Percentiles rank a stretch among this genome's conserved stretches.
Conservation (phyloP, 2,113 vertebrate genomes). For the Eublepharis macularius region DNA sequence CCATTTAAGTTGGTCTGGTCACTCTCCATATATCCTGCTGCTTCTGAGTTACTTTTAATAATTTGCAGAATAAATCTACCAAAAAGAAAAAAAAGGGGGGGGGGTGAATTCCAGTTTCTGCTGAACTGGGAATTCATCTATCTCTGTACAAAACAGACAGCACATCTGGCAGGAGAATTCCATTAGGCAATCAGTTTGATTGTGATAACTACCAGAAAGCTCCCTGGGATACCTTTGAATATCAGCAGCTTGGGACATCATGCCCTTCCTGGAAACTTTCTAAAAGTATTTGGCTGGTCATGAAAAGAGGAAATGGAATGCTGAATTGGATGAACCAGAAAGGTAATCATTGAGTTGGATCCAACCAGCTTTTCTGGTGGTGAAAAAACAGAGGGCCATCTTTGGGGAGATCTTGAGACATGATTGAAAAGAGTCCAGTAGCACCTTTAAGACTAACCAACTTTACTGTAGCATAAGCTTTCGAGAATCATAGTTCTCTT, state of each 20-base stretch:
- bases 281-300: not conserved
- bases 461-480: too few species aligned
- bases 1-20: conserved; percentile 59
- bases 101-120: conserved; percentile 49
- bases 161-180: conserved; percentile 50
- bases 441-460: too few species aligned
- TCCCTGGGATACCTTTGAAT: not conserved
- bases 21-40: conserved; percentile 42
- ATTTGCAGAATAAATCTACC: conserved; percentile 66
- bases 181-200: conserved; percentile 54
- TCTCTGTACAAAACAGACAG: conserved; percentile 51
- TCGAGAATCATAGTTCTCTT: too few species aligned
- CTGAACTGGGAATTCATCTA: conserved; percentile 53
- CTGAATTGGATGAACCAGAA: not conserved
- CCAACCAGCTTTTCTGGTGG: too few species aligned
- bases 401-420: too few species aligned
- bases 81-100: conserved; percentile 20
- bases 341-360: too few species aligned
- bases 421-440: too few species aligned
- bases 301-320: not conserved
- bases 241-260: not conserved
- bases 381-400: too few species aligned
- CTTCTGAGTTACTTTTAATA: conserved; percentile 61
- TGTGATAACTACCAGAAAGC: not conserved
- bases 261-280: not conserved